Evolutionary conservation across 2,797 vertebrate genomes (phyloP), one percentile per base, ranked within the genome.

Genomic region (Argentina silus): DNA sequence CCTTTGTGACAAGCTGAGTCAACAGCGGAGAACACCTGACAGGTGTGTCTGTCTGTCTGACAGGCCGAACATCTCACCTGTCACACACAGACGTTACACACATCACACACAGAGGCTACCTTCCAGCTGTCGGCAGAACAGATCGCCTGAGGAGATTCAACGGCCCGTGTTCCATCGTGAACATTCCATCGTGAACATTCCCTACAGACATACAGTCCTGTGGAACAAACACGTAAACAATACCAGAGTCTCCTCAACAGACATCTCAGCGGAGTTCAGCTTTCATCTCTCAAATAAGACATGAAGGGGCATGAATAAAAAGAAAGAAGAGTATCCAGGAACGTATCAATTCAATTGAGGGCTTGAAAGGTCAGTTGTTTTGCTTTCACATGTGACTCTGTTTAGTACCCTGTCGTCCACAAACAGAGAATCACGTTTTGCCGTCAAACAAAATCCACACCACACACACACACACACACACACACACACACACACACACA

Each of bases 1-100:
- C 67, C 66, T 67, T 50, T 66, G 74, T 63, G 71, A 47, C 66
- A 59, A 63, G 51, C n/a, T 9, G 23, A 74, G 79, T 75, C 78
- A 84, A 75, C 75, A 77, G n/a, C 50, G 14, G 36, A 57, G 15
- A 0, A 21, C n/a, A 59, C 12, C 10, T 4, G 6, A 12, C 14
- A 57, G 76, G 78, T 50, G 78, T 78, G 83, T 53, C 69, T 44
- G 36, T 36, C 27, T 36, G 27, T 36, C 27, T 36, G 27, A 2
- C 27, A 36, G 27, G 27, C 27, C 27, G 1, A 36, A 2, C 27
- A 36, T 36, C 27, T 15, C 12, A 48, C 17, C 19, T 27, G 23
- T 12, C 17, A 61, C 59, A 36, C 27, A 36, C 27, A 36, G 2
- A 36, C 2, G 27, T 36, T 36, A 36, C 27, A 36, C 27, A 51